phyloP scores from a whole-genome alignment of 2,888 invertebrate genomes.

The Callimorpha dominula region DNA sequence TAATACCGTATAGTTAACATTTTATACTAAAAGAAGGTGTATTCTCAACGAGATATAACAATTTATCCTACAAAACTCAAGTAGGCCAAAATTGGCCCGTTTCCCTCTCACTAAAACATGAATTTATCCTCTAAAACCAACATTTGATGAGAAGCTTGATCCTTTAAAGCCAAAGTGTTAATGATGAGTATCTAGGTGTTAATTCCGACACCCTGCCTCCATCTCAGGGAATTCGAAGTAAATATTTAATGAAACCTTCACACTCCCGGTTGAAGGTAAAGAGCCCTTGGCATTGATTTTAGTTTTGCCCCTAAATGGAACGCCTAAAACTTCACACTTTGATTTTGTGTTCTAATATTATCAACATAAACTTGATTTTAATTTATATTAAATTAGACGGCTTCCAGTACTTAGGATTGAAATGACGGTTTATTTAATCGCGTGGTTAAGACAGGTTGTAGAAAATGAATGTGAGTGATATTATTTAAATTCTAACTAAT shows the following conservation, averaged over 20 bases:
- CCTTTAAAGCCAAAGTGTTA: conserved; percentile 31
- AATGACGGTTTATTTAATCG: not conserved
- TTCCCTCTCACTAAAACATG: not conserved
- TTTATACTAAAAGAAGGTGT: not conserved
- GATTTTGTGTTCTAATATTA: not conserved
- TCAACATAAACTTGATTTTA: not conserved
- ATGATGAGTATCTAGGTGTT: conserved; percentile 40
- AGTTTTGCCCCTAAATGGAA: conserved; percentile 13
- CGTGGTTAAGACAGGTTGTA: not conserved
- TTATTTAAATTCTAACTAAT: too few species aligned
- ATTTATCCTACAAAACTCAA: not conserved
- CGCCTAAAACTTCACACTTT: conserved; percentile 1
- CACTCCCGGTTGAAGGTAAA: conserved; percentile 20
- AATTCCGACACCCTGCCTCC: conserved; percentile 24
- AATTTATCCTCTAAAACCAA: conserved; percentile 7
- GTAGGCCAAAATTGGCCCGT: not conserved
- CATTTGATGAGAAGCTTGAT: conserved; percentile 2
- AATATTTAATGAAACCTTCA: conserved; percentile 48
- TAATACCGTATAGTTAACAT: not conserved
- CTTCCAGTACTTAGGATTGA: not conserved
- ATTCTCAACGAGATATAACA: not conserved
- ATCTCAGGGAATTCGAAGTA: conserved; percentile 33
- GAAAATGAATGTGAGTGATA: not conserved
- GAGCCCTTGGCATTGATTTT: conserved; percentile 30
- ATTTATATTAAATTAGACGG: not conserved